Conservation (phyloP, 1,140 invertebrate genomes). For the Ditylenchus dipsaci region DNA sequence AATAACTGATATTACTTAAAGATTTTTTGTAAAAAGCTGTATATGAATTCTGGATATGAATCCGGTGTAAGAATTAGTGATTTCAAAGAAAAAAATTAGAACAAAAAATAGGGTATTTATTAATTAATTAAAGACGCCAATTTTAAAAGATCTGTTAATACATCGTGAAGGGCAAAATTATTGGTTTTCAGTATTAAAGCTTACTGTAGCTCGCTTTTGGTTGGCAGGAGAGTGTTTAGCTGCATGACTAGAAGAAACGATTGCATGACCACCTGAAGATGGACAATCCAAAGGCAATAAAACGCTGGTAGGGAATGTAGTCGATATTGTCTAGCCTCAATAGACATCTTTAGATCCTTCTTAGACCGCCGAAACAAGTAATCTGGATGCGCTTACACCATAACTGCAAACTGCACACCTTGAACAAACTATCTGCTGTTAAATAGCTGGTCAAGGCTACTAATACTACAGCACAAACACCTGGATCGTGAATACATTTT, state of each 20-base stretch:
- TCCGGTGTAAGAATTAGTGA: too few relatives aligned
- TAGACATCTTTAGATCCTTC: neutral
- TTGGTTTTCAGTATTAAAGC: neutral
- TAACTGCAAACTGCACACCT: neutral
- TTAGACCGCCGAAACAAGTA: neutral
- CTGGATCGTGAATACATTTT: neutral
- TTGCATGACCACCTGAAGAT: neutral
- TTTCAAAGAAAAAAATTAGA: too few relatives aligned
- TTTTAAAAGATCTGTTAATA: too few relatives aligned
- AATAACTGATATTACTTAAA: too few relatives aligned
- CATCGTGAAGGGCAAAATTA: too few relatives aligned
- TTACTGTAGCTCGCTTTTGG: neutral
- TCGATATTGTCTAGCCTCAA: too few relatives aligned
- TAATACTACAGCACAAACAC: neutral
- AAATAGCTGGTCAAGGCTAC: neutral
- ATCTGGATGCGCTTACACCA: neutral
- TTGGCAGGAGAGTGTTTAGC: neutral
- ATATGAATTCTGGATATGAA: too few relatives aligned
- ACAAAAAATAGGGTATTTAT: too few relatives aligned
- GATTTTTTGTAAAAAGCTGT: too few relatives aligned
- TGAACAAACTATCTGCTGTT: neutral
- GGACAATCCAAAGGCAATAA: too few relatives aligned
- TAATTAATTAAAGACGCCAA: too few relatives aligned
- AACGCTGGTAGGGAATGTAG: too few relatives aligned
- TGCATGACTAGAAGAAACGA: neutral